phyloP scores from a whole-genome alignment of 37 sponge, comb jelly and placozoan genomes.

The Eunapius fragilis region DNA sequence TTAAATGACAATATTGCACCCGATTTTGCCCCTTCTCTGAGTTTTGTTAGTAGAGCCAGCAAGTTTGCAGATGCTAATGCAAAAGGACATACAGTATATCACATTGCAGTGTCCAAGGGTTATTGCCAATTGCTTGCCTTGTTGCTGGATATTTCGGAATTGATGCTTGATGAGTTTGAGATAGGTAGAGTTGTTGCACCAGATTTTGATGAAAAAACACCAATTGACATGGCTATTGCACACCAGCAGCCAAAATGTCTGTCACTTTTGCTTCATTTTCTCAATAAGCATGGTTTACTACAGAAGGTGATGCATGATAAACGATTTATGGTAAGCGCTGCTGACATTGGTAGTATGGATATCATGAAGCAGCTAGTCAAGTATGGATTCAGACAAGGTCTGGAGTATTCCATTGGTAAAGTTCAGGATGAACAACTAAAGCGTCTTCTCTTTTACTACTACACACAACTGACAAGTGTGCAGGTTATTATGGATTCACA shows the following conservation, averaged over 20 bases:
- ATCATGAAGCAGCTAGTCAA: conserved; percentile 34
- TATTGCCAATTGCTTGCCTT: conserved; percentile 24
- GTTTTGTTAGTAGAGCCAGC: background rate
- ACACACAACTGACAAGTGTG: conserved; percentile 17
- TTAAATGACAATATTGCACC: background rate
- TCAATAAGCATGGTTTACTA: background rate
- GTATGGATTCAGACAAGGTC: conserved; percentile 52
- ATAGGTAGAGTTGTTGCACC: conserved; percentile 41
- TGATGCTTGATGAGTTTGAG: conserved; percentile 19
- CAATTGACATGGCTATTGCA: conserved; percentile 53
- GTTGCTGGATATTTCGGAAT: conserved; percentile 25
- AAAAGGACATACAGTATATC: conserved; percentile 65
- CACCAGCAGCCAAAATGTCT: conserved; percentile 32
- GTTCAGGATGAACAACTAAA: conserved; percentile 9
- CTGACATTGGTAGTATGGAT: background rate
- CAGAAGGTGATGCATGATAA: conserved; percentile 17
- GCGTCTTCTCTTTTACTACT: conserved; percentile 49
- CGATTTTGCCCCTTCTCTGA: background rate
- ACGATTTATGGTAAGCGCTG: conserved; percentile 28
- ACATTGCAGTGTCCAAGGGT: conserved; percentile 56
- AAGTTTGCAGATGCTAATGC: conserved; percentile 1
- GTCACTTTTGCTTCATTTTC: conserved; percentile 26
- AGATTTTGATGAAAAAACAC: conserved; percentile 12
- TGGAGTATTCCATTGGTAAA: conserved; percentile 42
- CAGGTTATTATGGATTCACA: background rate